Evolutionary conservation across 2,797 vertebrate species (phyloP), one percentile per base, ranked within the genome.

Genomic region (Tachyglossus aculeatus): DNA sequence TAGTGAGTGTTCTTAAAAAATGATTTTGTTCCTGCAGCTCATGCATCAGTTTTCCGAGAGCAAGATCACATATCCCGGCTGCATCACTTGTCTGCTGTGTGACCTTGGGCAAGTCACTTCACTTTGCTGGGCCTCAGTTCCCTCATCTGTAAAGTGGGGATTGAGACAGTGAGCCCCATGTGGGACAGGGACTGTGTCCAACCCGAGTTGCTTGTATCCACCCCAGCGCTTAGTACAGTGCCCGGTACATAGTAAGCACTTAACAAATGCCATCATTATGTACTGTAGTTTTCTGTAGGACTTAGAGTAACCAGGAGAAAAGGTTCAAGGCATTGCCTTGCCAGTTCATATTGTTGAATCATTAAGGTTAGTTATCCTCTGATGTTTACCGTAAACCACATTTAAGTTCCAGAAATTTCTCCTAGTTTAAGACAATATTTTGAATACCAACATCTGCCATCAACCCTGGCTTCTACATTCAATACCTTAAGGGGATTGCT

Each of bases 311-410:
- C 50, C 1, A 19, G 56, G 74, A 34, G 44, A 59, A 7, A 1
- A 55, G 68, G 40, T 66, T 65, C 18, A 31, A 9, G 5, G 9
- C 27, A 24, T 48, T 31, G 8, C 45, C 31, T 19, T 48, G 24
- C 27, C 25, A 48, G 25, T 48, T 48, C 15, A 22, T 3, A 44
- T 66, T 61, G 24, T 33, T 44, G 85, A 77, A 67, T 77, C 77
- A 36, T 7, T 19, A 38, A 44, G 72, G 29, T 64, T 78, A 68
- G 61, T 10, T 76, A 14, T 38, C 82, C 60, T 4, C 45, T n/a
- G 7, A 3, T 12, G 51, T 87, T 88, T 77, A 74, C 81, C 76
- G 32, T 82, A 83, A 84, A 84, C 79, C 64, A 32, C n/a, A 63
- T 45, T 29, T 72, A 67, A 44, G 67, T 41, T 74, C 64, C 55